Evolutionary conservation across 2,113 vertebrate species (phyloP).

Genomic region (Suncus etruscus): DNA sequence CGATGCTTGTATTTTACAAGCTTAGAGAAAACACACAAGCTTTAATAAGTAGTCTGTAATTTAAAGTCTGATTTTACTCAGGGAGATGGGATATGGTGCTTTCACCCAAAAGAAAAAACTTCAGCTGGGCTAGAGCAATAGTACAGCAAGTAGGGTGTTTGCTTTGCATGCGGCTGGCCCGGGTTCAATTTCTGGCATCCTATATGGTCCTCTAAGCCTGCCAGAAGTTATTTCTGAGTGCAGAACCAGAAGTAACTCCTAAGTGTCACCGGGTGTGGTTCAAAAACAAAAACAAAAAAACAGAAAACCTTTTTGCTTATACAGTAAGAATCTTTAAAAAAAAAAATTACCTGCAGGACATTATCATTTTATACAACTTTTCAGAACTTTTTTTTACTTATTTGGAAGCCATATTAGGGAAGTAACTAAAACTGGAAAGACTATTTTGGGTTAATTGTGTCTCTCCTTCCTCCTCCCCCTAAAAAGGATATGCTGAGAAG

Average conservation of each 20-base stretch:
- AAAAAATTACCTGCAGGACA: not conserved
- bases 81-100: not conserved
- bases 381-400: constrained; percentile 2
- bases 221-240: too few species aligned
- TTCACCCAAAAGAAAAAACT: not conserved
- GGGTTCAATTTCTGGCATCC: too few species aligned
- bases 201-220: too few species aligned
- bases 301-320: too few species aligned
- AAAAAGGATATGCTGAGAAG: not conserved
- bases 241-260: too few species aligned
- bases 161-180: too few species aligned
- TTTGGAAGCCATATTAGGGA: not conserved
- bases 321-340: not conserved
- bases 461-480: too few species aligned
- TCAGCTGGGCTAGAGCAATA: too few species aligned
- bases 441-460: not conserved
- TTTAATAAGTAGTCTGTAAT: not conserved
- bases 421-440: not conserved
- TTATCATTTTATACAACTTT: constrained; percentile 36
- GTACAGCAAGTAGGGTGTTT: too few species aligned
- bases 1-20: not conserved
- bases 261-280: too few species aligned
- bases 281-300: too few species aligned
- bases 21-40: not conserved
- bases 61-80: constrained; percentile 32